phyloP scores from a whole-genome alignment of 2,113 vertebrate species.

The Apaloderma vittatum region DNA sequence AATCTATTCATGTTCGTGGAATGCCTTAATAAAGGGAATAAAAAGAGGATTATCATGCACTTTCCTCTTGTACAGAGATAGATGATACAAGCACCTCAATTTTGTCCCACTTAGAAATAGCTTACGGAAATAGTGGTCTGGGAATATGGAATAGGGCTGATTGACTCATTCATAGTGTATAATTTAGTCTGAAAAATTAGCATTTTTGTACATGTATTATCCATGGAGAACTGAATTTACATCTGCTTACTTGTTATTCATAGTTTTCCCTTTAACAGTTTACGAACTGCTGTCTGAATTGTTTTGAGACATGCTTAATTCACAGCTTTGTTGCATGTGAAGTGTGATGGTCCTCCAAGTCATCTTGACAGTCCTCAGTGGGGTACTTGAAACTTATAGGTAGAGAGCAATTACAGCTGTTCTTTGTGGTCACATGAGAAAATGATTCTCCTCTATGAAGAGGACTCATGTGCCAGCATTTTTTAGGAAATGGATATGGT shows the following conservation, averaged over 20 bases:
- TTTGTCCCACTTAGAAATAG: conserved; percentile 52
- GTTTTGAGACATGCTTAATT: background rate
- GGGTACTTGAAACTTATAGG: background rate
- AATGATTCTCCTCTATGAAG: background rate
- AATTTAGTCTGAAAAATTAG: conserved; percentile 56
- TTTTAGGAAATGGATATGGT: background rate
- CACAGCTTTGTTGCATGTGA: background rate
- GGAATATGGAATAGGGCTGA: conserved; percentile 23
- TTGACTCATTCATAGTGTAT: conserved; percentile 43
- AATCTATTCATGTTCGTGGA: background rate
- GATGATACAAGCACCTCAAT: background rate
- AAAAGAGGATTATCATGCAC: background rate
- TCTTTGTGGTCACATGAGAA: background rate
- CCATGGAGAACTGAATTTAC: background rate
- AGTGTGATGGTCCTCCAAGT: background rate
- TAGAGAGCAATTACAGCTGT: background rate
- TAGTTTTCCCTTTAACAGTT: conserved; percentile 32
- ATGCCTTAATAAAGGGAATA: conserved; percentile 38
- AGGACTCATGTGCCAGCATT: background rate
- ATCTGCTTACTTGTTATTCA: conserved; percentile 53
- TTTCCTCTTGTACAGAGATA: conserved; percentile 3
- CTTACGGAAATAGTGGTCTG: conserved; percentile 2
- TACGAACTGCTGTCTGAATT: conserved; percentile 16
- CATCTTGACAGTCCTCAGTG: background rate
- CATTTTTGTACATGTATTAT: conserved; percentile 44